Percentiles rank a stretch among this genome's conserved stretches.
Evolutionary conservation across 1,140 invertebrate genomes (phyloP).

Genomic region (Trichomalopsis sarcophagae): DNA sequence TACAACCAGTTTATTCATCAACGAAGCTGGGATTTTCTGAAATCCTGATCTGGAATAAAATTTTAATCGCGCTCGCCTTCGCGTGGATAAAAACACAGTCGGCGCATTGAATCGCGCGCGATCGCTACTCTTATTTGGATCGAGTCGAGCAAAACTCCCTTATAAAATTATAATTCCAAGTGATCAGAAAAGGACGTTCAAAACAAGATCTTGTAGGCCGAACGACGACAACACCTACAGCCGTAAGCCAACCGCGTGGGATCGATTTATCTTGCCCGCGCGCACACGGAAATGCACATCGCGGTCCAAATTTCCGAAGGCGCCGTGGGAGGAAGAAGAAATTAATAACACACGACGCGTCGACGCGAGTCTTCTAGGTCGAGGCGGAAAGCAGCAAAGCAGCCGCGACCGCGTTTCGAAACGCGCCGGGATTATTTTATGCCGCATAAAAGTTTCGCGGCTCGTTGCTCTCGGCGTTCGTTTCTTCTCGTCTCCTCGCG

Average conservation of each 20-base stretch:
- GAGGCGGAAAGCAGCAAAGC: conserved; percentile 2
- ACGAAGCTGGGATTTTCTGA: too few relatives aligned
- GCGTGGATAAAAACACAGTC: too few relatives aligned
- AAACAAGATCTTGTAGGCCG: not conserved
- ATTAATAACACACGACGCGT: not conserved
- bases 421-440: conserved; percentile 38
- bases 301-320: not conserved
- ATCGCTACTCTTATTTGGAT: too few relatives aligned
- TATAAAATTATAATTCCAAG: too few relatives aligned
- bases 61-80: too few relatives aligned
- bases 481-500: not conserved
- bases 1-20: too few relatives aligned
- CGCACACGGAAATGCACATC: conserved; percentile 7
- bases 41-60: too few relatives aligned
- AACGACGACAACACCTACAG: not conserved
- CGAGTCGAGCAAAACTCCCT: too few relatives aligned
- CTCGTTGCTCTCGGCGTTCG: not conserved
- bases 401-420: conserved; percentile 28
- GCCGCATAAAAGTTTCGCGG: conserved; percentile 2
- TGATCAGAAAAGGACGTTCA: not conserved
- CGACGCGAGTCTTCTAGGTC: not conserved
- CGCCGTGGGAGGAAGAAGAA: not conserved
- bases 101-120: too few relatives aligned
- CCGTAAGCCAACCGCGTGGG: not conserved
- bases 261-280: not conserved